Evolutionary conservation across 2,888 invertebrate genomes (phyloP).

Genomic region (Onthophagus sagittarius): DNA sequence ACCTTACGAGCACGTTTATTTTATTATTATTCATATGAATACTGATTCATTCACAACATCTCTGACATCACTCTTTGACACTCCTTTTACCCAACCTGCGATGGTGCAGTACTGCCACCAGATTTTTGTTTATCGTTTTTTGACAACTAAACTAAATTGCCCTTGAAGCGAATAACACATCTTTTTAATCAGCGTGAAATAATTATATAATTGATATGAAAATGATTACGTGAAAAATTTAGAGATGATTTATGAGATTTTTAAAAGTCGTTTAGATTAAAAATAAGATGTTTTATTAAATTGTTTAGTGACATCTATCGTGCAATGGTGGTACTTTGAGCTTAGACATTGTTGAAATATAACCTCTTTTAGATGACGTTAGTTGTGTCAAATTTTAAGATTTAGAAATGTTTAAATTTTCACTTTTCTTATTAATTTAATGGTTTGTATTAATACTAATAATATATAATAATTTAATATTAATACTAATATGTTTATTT

Average conservation of each 20-base stretch:
- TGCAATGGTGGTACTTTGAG: not conserved
- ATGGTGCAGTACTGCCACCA: slow-evolving; percentile 15
- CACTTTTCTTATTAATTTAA: not conserved
- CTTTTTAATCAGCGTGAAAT: not conserved
- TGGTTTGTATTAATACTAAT: too few species aligned
- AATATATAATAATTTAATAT: too few species aligned
- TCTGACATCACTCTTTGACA: slow-evolving; percentile 4
- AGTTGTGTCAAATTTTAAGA: not conserved
- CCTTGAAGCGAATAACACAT: not conserved
- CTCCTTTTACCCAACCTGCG: slow-evolving; percentile 6
- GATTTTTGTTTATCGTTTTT: not conserved
- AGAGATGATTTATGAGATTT: too few species aligned
- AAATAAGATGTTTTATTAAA: too few species aligned
- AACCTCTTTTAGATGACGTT: not conserved
- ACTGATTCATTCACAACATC: slow-evolving; percentile 18
- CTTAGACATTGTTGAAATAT: not conserved
- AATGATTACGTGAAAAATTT: too few species aligned
- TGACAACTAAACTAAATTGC: not conserved
- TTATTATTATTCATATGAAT: slow-evolving; percentile 7
- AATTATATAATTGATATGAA: too few species aligned
- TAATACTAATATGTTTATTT: too few species aligned
- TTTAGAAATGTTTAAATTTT: not conserved
- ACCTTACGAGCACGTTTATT: not conserved
- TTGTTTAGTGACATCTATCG: not conserved
- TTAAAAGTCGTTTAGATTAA: too few species aligned